Conservation (phyloP, 92 coral and sea anemone species). For the Palythoa grandiflora region DNA sequence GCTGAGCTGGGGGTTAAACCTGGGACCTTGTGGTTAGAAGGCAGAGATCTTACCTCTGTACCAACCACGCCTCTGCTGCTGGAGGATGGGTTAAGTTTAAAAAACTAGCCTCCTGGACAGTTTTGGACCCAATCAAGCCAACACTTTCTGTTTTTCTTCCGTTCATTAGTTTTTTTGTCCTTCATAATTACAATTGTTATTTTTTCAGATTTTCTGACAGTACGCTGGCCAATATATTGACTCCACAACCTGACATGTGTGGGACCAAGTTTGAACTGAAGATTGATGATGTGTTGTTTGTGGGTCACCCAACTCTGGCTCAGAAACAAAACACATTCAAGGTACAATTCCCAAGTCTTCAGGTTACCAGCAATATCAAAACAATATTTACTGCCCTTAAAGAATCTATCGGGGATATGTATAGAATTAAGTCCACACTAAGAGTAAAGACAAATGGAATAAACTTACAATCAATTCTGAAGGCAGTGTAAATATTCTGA, state of each 20-base stretch:
- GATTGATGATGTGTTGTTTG: conserved; percentile 94
- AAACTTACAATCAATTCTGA: too few species aligned
- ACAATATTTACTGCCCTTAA: not conserved
- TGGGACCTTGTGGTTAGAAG: too few species aligned
- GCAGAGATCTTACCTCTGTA: too few species aligned
- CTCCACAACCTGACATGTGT: conserved; percentile 92
- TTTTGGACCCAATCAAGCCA: too few species aligned
- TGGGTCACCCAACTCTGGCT: conserved; percentile 91
- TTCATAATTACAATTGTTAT: not conserved
- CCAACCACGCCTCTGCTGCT: too few species aligned
- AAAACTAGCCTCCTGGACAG: too few species aligned
- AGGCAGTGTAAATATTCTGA: too few species aligned
- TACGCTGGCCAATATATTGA: conserved; percentile 93
- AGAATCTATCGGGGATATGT: too few species aligned
- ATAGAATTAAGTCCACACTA: too few species aligned
- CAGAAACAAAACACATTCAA: conserved; percentile 51
- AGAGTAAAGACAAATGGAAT: too few species aligned
- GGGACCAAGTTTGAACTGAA: conserved; percentile 93
- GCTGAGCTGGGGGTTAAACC: too few species aligned
- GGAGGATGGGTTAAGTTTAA: too few species aligned
- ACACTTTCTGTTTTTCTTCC: not conserved
- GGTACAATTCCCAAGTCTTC: conserved; percentile 34
- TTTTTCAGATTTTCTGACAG: conserved; percentile 86
- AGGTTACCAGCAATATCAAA: not conserved
- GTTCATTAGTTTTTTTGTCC: not conserved